A percentile compares a stretch with the other conserved stretches of the same genome.
These are phyloP conservation scores for Hymenopus coronatus DNA, from an alignment of 2,888 invertebrate genomes.

Conservation along the genomic window DNA sequence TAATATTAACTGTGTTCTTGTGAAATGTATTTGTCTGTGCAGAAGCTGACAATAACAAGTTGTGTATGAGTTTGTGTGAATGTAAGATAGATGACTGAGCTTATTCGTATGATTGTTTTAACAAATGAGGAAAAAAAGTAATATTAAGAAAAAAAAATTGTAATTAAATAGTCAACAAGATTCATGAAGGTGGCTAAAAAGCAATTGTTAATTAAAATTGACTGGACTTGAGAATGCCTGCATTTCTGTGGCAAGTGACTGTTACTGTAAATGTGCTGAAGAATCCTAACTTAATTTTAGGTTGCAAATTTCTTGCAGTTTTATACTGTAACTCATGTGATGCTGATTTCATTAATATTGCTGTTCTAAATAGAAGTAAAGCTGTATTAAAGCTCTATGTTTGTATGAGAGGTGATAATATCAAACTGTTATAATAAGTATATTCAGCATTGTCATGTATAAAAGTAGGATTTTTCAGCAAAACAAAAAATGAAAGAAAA, in stretches of 20 bases:
- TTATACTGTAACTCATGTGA: background rate
- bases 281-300: background rate
- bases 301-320: background rate
- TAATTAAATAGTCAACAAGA: background rate
- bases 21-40: background rate
- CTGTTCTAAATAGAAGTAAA: background rate
- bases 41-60: background rate
- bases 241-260: background rate
- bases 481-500: background rate
- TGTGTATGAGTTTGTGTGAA: background rate
- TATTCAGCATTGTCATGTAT: background rate
- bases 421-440: background rate
- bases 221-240: background rate
- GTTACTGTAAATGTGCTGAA: background rate
- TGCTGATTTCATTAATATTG: background rate
- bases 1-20: background rate
- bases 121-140: background rate
- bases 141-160: background rate
- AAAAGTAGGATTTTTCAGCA: conserved; percentile 18
- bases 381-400: background rate
- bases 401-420: background rate
- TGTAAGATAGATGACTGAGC: background rate
- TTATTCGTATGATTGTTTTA: background rate
- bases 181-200: background rate
- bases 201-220: background rate